Base-by-base conservation (phyloP, 53 echinoderm and acorn worm genomes). In the Crossaster papposus region DNA sequence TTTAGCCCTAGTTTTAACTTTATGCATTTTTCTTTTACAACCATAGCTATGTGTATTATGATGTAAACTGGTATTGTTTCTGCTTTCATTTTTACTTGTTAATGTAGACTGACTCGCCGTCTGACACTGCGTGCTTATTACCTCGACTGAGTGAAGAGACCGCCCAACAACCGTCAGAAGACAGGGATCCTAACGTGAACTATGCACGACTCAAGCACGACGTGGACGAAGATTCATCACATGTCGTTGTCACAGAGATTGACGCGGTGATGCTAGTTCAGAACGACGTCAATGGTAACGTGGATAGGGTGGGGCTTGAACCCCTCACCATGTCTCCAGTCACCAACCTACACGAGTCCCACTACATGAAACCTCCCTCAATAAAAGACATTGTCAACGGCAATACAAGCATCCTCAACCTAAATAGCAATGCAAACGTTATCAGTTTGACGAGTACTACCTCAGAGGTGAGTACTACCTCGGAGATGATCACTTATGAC, bases 161-260 rank as follows among this genome's bases (percentile, higher is more conserved):
- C 36, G 24, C 65, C 44, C 36, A 38, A 77, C 12, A 54, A 9
- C 58, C 62, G 35, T 75, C 87, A 30, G 70, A 36, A 65, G 79
- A 89, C 1, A 89, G 91, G 0, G 92, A 95, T 33, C 85, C 85
- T 30, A 83, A 84, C 4, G 83, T 98, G 18, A 98, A 98, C 89
- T 98, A 98, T 54, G 96, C 93, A 26, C 87, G 93, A 17, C 91
- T 98, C 15, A 93, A 93, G 36, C 93, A 94, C 13, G 81, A 86
- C 14, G 62, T 86, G 23, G 96, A 98, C 31, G 96, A 98, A 71
- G 96, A 97, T 36, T 62, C 76, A 36, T 55, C 55, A 18, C 76
- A 54, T 33, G 35, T 87, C 14, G 62, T 33, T 12, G 34, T 77
- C 58, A 87, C 87, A 24, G 87, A 87, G 58, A 87, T 58, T 22